Evolutionary conservation across 2,113 vertebrate genomes (phyloP), one percentile per base, ranked within the genome.

Genomic region (Bos indicus): DNA sequence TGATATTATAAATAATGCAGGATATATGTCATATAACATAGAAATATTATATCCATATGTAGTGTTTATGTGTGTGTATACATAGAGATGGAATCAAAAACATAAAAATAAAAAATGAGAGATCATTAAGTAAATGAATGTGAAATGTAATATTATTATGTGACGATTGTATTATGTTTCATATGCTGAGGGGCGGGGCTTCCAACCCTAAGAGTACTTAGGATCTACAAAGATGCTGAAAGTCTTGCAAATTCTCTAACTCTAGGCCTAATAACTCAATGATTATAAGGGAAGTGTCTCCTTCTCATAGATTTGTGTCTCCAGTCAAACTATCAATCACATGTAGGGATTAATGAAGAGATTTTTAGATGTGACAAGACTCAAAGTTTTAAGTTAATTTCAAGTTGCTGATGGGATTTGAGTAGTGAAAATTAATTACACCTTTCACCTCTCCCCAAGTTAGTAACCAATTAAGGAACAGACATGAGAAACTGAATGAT

Each of bases 381-480:
- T 81, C 15, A 81, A 74, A 36, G 88, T 62, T n/a, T 60, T 84
- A 90, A 83, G 48, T 95, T 94, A 96, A 96, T 97, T 94, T 97
- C 87, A 88, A 94, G 33, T 84, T 94, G 33, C 95, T 91, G 4
- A 51, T 93, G 90, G 88, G 78, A 96, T 96, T 96, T 93, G 59
- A 90, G 59, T 91, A 25, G 25, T 82, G 16, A 64, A 51, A 96
- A 95, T 97, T 95, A 96, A 97, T 93, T 95, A 67, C 13, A 95
- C 40, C 54, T 97, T 95, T 94, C 40, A 86, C 48, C 54, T 91
- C 74, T 56, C 54, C 48, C 67, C 83, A 81, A 93, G 54, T 95
- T 97, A 59, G 48, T 82, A 95, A 57, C 83, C 67, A 97, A 88
- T 89, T 96, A 91, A 93, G 90, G 95, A 97, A 78, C 13, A 93